These are phyloP conservation scores for Hetaerina americana DNA, from an alignment of 1,140 invertebrate genomes.

Conservation along the genomic window DNA sequence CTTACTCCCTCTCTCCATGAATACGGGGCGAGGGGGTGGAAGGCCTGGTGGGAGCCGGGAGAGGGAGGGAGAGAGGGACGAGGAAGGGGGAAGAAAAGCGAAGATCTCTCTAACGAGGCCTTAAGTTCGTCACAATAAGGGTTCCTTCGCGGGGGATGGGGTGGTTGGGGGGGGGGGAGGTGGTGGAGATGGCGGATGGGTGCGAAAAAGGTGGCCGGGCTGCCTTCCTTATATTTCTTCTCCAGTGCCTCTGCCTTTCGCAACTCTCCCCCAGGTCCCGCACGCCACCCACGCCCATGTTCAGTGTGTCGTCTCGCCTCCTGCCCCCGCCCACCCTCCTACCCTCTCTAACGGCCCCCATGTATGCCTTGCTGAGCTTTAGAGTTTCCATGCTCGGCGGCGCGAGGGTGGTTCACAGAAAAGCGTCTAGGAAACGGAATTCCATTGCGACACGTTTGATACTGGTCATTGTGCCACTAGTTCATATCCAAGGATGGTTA, in stretches of 20 bases:
- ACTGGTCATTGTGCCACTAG: no score
- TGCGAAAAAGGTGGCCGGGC: no score
- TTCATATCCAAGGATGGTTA: no score
- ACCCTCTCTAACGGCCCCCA: no score
- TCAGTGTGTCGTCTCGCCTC: not conserved
- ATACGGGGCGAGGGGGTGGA: not conserved
- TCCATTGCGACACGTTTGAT: no score
- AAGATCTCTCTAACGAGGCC: not conserved
- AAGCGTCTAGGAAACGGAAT: no score
- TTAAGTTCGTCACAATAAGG: not conserved
- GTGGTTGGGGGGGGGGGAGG: not conserved
- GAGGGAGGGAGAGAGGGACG: not conserved
- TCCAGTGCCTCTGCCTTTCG: not conserved
- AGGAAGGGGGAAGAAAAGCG: not conserved
- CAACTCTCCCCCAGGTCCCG: not conserved
- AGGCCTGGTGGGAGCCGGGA: not conserved
- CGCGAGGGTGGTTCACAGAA: no score
- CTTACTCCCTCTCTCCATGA: not conserved
- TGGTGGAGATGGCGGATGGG: no score
- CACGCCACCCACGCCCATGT: not conserved
- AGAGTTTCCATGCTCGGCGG: no score
- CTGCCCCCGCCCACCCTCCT: not conserved
- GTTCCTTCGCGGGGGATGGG: not conserved
- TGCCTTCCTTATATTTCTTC: not conserved
- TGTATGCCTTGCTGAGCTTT: no score